Evolutionary conservation across 1,140 invertebrate species (phyloP).

Genomic region (Schlechtendalia chinensis): DNA sequence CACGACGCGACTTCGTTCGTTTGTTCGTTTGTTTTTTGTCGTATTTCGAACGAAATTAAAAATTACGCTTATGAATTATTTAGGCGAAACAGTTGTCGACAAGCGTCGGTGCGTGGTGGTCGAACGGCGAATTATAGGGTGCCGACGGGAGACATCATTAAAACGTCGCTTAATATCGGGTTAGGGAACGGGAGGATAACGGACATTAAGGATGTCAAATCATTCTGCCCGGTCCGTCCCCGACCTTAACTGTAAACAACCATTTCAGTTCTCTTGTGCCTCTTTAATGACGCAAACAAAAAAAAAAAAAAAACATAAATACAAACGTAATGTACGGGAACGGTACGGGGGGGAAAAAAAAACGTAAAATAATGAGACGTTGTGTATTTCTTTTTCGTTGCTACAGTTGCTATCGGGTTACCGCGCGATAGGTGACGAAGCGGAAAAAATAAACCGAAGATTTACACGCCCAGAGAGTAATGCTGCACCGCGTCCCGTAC

Average conservation of each 20-base stretch:
- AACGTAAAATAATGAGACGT: slow-evolving; percentile 48
- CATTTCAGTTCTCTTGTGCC: slow-evolving; percentile 46
- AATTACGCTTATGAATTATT: slow-evolving; percentile 37
- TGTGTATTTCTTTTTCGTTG: slow-evolving; percentile 29
- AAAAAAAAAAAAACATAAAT: slow-evolving; percentile 43
- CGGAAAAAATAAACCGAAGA: slow-evolving; percentile 37
- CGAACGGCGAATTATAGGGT: slow-evolving; percentile 31
- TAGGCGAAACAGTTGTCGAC: slow-evolving; percentile 23
- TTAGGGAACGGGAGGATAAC: slow-evolving; percentile 33
- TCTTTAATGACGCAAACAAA: slow-evolving; percentile 49
- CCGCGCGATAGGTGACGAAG: slow-evolving; percentile 44
- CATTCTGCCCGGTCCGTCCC: slow-evolving; percentile 17
- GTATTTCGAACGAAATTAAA: slow-evolving; percentile 13
- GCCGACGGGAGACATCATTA: slow-evolving; percentile 29
- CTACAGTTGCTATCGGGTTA: slow-evolving; percentile 44
- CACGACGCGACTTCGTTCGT: too few relatives aligned
- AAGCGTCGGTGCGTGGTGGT: slow-evolving; percentile 3
- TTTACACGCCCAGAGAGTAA: slow-evolving; percentile 37
- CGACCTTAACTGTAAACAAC: slow-evolving; percentile 49
- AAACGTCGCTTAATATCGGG: slow-evolving; percentile 44
- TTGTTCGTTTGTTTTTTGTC: not conserved
- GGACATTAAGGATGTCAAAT: slow-evolving; percentile 50
- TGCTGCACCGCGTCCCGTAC: not conserved
- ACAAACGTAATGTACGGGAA: slow-evolving; percentile 35
- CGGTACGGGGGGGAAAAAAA: not conserved